These are phyloP conservation scores for Lophotis ruficrista DNA, from an alignment of 2,113 vertebrate species.

Conservation along the genomic window DNA sequence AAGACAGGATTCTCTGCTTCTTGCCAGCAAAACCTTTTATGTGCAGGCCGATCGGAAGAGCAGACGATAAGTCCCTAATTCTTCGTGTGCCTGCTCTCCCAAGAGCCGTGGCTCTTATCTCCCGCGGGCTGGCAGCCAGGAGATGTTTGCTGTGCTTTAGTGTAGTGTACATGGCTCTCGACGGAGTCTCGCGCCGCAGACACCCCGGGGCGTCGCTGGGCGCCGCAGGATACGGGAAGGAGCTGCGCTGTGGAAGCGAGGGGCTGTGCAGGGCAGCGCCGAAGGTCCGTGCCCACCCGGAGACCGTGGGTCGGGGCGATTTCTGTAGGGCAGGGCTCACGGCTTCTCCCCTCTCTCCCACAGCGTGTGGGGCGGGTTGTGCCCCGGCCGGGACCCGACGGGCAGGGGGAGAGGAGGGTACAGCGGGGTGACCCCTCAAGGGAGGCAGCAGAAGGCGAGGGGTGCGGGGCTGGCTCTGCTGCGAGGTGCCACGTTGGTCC, in stretches of 20 bases:
- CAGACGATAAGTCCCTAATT: constrained; percentile 40
- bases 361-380: not conserved
- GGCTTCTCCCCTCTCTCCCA: not conserved
- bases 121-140: constrained; percentile 2
- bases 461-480: not conserved
- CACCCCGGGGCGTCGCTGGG: not conserved
- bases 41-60: constrained; percentile 5
- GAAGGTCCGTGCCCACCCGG: not conserved
- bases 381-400: not conserved
- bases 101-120: constrained; percentile 21
- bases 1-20: not conserved
- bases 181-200: not conserved
- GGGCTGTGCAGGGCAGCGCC: not conserved
- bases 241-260: not conserved
- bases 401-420: not conserved
- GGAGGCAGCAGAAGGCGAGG: not conserved
- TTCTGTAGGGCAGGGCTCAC: not conserved
- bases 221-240: not conserved
- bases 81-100: not conserved
- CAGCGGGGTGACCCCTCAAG: accelerated
- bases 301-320: too few species aligned
- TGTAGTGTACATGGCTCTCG: not conserved
- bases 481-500: not conserved
- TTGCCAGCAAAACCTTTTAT: constrained; percentile 34
- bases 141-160: constrained; percentile 17